Evolutionary conservation across 2,888 invertebrate species (phyloP).

Genomic region (Atethmia centrago): DNA sequence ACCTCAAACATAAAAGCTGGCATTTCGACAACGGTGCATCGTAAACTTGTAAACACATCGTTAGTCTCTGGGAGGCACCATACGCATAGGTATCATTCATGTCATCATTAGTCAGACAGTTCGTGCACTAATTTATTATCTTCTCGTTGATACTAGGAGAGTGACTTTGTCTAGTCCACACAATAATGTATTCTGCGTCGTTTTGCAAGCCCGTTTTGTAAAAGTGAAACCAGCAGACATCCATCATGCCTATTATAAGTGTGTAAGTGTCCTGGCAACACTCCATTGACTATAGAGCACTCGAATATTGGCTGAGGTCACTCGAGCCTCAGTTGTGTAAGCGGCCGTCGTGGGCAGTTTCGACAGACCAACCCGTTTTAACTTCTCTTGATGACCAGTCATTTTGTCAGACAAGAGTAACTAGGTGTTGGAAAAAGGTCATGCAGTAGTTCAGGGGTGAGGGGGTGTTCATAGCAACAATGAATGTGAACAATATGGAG

Average conservation of each 20-base stretch:
- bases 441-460: too few relatives aligned
- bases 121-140: constrained; percentile 15
- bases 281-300: not conserved
- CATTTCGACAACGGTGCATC: not conserved
- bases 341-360: constrained; percentile 11
- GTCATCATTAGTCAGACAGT: not conserved
- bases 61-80: too few relatives aligned
- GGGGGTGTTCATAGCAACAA: too few relatives aligned
- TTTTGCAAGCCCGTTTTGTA: not conserved
- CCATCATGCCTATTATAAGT: not conserved
- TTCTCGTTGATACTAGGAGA: constrained; percentile 1
- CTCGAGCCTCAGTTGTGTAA: constrained; percentile 23
- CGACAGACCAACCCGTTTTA: constrained; percentile 17
- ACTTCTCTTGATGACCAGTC: not conserved
- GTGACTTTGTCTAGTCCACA: not conserved
- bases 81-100: not conserved
- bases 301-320: constrained; percentile 11
- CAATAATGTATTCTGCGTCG: not conserved
- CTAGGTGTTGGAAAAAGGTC: not conserved
- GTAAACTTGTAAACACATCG: not conserved
- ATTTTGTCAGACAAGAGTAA: not conserved
- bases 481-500: too few relatives aligned
- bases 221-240: constrained; percentile 18
- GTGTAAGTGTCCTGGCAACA: constrained; percentile 7
- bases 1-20: not conserved